A percentile compares a stretch with the other conserved stretches of the same genome.
Conservation (phyloP, 2,797 vertebrate species). For the Phrynocephalus vlangalii region DNA sequence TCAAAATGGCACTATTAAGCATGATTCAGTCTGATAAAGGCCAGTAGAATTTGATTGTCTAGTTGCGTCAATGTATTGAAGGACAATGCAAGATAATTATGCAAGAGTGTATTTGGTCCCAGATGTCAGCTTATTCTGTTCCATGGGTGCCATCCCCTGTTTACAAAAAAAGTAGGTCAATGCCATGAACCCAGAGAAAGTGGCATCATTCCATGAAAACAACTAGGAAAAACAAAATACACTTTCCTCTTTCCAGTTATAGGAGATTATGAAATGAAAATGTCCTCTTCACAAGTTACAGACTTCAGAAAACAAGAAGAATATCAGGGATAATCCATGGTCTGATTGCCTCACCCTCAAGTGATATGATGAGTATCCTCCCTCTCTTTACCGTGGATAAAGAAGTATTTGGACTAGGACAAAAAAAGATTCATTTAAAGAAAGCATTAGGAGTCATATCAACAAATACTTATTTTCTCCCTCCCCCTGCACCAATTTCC, state of each 20-base stretch:
- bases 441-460: not conserved
- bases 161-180: not conserved
- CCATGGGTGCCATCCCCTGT: not conserved
- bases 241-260: not conserved
- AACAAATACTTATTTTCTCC: not conserved
- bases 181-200: not conserved
- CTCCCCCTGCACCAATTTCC: not conserved
- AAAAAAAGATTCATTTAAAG: not conserved
- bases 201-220: not conserved
- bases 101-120: not conserved
- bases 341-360: too few species aligned
- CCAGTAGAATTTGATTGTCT: too few species aligned
- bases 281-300: not conserved
- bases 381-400: too few species aligned
- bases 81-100: constrained; percentile 13
- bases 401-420: not conserved
- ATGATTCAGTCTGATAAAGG: too few species aligned
- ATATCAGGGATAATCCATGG: not conserved
- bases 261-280: not conserved
- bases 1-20: too few species aligned
- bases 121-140: constrained; percentile 1
- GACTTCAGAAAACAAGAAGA: not conserved
- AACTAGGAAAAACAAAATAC: not conserved
- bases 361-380: too few species aligned
- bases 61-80: not conserved